A percentile compares a stretch with the other conserved stretches of the same genome.
Conservation (phyloP, 2,888 invertebrate genomes). For the Hyposoter dolosus region DNA sequence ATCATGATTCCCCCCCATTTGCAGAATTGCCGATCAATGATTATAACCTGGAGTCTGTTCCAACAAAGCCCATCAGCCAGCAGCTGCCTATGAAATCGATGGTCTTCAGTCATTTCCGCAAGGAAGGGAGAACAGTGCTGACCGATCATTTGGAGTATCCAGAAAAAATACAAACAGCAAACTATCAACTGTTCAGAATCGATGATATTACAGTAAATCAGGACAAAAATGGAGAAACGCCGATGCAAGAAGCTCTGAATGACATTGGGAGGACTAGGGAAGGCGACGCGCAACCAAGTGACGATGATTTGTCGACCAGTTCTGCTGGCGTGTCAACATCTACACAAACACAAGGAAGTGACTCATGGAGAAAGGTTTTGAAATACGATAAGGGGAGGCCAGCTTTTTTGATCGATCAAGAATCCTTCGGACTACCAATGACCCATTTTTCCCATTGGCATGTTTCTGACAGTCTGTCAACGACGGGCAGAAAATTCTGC, state of each 20-base stretch:
- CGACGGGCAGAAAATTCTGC: not conserved
- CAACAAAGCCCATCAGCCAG: not conserved
- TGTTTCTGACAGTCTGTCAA: not conserved
- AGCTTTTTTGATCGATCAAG: not conserved
- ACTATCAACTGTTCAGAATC: conserved; percentile 31
- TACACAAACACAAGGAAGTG: conserved; percentile 39
- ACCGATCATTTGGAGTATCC: conserved; percentile 14
- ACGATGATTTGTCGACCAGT: not conserved
- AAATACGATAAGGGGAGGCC: not conserved
- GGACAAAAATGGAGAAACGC: not conserved
- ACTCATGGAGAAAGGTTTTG: conserved; percentile 12
- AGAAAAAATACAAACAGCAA: not conserved
- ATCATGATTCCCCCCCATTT: not conserved
- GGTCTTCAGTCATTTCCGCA: not conserved
- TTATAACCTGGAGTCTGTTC: conserved; percentile 1
- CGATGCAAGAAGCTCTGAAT: not conserved
- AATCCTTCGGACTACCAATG: not conserved
- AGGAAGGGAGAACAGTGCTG: not conserved
- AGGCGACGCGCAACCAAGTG: not conserved
- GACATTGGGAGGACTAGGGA: not conserved
- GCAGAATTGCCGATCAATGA: conserved; percentile 31
- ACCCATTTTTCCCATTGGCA: conserved; percentile 5
- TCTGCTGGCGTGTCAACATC: conserved; percentile 12
- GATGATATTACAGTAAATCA: conserved; percentile 17
- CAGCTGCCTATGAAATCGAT: not conserved